Percentiles rank a stretch among this genome's conserved stretches.
These are phyloP conservation scores for Myripristis jacobus DNA, from an alignment of 2,797 vertebrate genomes.

Conservation along the genomic window DNA sequence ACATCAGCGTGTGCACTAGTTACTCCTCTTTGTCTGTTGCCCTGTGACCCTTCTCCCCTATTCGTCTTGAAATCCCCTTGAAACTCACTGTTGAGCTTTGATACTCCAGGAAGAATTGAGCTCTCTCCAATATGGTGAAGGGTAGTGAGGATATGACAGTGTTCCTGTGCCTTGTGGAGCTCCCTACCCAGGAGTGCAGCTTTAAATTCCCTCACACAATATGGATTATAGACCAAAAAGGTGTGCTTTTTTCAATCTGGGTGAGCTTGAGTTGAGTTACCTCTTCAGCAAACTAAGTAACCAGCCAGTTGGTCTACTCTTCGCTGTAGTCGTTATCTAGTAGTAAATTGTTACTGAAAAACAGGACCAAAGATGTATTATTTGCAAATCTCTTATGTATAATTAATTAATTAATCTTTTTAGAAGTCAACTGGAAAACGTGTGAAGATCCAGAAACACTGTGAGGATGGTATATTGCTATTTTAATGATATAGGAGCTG, in stretches of 20 bases:
- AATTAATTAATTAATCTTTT: slow-evolving; percentile 24
- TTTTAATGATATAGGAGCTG: slow-evolving; percentile 48
- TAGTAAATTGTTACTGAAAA: slow-evolving; percentile 2
- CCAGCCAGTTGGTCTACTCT: slow-evolving; percentile 7
- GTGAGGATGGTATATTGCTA: slow-evolving; percentile 22
- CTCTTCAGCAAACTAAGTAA: slow-evolving; percentile 7
- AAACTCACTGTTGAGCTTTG: slow-evolving; percentile 15
- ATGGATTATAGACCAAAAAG: slow-evolving; percentile 35
- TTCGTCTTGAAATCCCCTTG: slow-evolving; percentile 28
- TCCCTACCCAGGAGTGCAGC: slow-evolving; percentile 12
- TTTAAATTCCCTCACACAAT: slow-evolving; percentile 22
- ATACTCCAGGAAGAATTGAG: slow-evolving; percentile 27
- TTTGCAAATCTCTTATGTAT: slow-evolving; percentile 30
- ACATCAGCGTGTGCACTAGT: slow-evolving; percentile 9
- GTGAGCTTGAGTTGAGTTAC: slow-evolving; percentile 28
- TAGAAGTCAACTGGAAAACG: slow-evolving; percentile 12
- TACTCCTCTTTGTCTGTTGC: slow-evolving; percentile 16
- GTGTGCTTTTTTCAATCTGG: not conserved
- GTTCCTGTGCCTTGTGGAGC: slow-evolving; percentile 55
- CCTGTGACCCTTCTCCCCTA: slow-evolving; percentile 21
- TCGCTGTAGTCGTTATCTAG: not conserved
- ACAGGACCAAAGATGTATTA: slow-evolving; percentile 20
- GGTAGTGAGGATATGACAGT: slow-evolving; percentile 17
- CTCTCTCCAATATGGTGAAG: slow-evolving; percentile 20
- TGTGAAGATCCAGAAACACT: slow-evolving; percentile 27